phyloP scores from a whole-genome alignment of 2,797 vertebrate genomes.

The Chrosomus eos region DNA sequence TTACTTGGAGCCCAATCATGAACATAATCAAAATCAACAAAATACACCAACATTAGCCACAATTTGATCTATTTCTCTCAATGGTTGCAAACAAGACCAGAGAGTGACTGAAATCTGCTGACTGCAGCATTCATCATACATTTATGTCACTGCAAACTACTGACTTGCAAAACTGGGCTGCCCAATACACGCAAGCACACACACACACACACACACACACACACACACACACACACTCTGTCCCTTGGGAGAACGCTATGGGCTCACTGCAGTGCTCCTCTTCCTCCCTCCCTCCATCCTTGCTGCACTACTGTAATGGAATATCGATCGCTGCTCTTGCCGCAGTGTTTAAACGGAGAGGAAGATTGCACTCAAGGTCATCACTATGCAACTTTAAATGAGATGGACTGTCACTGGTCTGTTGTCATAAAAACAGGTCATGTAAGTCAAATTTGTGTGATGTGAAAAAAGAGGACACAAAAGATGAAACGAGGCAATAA shows the following conservation, averaged over 20 bases:
- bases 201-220: constrained; percentile 58
- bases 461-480: constrained; percentile 41
- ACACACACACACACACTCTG: constrained; percentile 40
- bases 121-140: constrained; percentile 22
- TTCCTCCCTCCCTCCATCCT: constrained; percentile 53
- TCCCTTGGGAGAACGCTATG: constrained; percentile 73
- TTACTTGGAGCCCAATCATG: background rate
- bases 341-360: constrained; percentile 72
- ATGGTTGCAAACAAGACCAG: background rate
- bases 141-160: constrained; percentile 37
- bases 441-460: constrained; percentile 64
- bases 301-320: constrained; percentile 81
- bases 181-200: constrained; percentile 45
- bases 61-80: background rate
- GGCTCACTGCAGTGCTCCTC: constrained; percentile 78
- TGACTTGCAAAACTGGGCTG: constrained; percentile 52
- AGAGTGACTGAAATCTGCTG: constrained; percentile 41
- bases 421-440: constrained; percentile 74
- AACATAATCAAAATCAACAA: background rate
- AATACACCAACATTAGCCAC: background rate
- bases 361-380: constrained; percentile 76
- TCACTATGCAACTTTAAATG: constrained; percentile 78
- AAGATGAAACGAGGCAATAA: constrained; percentile 33
- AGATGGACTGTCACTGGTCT: constrained; percentile 66
- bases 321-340: constrained; percentile 83